phyloP scores from a whole-genome alignment of 2,888 invertebrate species.

The Latrodectus hesperus region DNA sequence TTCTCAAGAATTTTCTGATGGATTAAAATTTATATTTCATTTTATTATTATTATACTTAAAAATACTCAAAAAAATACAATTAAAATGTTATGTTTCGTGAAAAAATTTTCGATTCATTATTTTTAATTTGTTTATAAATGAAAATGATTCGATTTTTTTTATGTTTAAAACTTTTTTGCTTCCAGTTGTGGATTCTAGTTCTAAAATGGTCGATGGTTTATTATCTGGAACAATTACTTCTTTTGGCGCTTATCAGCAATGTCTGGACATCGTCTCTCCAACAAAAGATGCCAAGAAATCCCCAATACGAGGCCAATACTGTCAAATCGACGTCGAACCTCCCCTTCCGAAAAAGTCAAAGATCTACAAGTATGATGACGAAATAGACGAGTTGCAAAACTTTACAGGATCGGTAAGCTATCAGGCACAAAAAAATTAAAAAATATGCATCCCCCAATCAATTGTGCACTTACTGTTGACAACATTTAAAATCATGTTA shows the following conservation, averaged over 20 bases:
- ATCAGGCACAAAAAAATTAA: too few species aligned
- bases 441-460: too few species aligned
- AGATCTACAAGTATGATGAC: slow-evolving; percentile 44
- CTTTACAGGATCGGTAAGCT: slow-evolving; percentile 44
- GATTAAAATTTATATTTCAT: too few species aligned
- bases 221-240: slow-evolving; percentile 30
- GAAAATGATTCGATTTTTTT: too few species aligned
- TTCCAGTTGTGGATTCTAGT: slow-evolving; percentile 53
- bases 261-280: slow-evolving; percentile 18
- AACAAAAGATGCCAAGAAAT: slow-evolving; percentile 19
- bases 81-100: too few species aligned
- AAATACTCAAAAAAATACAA: too few species aligned
- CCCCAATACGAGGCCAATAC: slow-evolving; percentile 38
- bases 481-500: too few species aligned
- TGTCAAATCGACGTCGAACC: slow-evolving; percentile 43
- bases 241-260: slow-evolving; percentile 31
- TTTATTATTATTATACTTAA: too few species aligned
- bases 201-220: slow-evolving; percentile 44
- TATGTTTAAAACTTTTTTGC: not conserved
- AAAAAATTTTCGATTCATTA: too few species aligned
- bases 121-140: too few species aligned
- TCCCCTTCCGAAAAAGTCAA: slow-evolving; percentile 36
- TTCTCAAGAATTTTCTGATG: too few species aligned
- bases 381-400: slow-evolving; percentile 24
- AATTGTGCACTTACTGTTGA: too few species aligned